Percentiles rank a stretch among this genome's conserved stretches.
These are phyloP conservation scores for Phylloscopus trochiloides DNA, from an alignment of 2,113 vertebrate genomes.

Conservation along the genomic window DNA sequence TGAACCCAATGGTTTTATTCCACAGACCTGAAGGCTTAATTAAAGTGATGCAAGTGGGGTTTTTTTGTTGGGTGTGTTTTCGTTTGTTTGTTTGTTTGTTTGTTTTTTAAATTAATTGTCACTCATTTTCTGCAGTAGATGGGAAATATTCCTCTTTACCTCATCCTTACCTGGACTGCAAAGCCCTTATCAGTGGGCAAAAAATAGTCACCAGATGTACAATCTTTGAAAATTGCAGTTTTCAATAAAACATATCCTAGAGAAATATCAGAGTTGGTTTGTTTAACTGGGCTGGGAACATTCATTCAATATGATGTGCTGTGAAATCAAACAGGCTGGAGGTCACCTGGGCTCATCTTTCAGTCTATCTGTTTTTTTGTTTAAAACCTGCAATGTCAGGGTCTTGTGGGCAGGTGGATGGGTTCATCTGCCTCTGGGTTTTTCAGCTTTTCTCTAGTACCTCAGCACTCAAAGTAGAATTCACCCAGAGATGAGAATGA, in stretches of 20 bases:
- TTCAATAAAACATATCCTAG: neutral
- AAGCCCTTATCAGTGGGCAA: neutral
- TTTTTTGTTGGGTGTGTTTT: neutral
- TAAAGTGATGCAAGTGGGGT: neutral
- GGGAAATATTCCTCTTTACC: neutral
- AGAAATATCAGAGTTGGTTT: neutral
- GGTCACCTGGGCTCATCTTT: neutral
- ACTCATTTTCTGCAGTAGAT: neutral
- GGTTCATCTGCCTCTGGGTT: neutral
- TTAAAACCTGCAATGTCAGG: neutral
- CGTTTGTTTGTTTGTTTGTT: too few species aligned
- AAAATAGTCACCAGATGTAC: neutral
- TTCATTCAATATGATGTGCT: neutral
- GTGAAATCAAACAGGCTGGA: neutral
- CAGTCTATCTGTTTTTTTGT: neutral
- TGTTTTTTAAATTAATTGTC: neutral
- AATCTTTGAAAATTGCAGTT: neutral
- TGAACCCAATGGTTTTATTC: neutral
- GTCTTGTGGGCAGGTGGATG: neutral
- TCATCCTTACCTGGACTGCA: neutral
- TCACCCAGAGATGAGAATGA: neutral
- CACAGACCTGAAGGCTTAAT: neutral
- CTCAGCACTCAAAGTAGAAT: neutral
- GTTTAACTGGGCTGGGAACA: neutral
- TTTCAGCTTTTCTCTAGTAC: neutral